Evolutionary conservation across 37 sponge, comb jelly and placozoan genomes (phyloP), one percentile per base, ranked within the genome.

Genomic region (Beroe forskalii): DNA sequence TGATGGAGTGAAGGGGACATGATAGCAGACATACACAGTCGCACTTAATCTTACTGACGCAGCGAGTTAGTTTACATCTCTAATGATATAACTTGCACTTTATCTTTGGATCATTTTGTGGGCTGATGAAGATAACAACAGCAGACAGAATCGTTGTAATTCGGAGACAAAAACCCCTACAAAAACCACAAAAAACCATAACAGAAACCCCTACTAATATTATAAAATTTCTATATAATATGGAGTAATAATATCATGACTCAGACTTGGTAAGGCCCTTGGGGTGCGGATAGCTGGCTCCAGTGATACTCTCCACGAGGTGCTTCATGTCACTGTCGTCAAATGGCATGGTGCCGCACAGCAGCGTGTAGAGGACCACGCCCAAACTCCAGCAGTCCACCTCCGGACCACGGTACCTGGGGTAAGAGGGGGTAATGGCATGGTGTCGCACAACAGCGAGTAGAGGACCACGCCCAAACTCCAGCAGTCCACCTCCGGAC

Each of bases 341-440:
- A 48, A 95, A 95, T 0, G 96, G 96, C 94, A 95, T 95, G 62
- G 91, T 91, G 41, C 94, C 96, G 9, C 94, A 94, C n/a, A 95
- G 93, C 90, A 95, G 92, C 23, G 93, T 91, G 92, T 94, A 94
- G 86, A 95, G 93, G 67, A 95, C 92, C 25, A 95, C 93, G 4
- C 96, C 96, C 44, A 95, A 67, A 67, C 96, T 95, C 96, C 96
- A 94, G 0, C 94, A 67, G 67, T 95, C 96, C 27, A 93, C 94
- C 80, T 94, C 94, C 55, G 96, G 94, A 0, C 96, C 96, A 33
- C 31, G 48, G 91, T 95, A 95, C 37, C 92, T 80, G 86, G 19
- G 55, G 12, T 17, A 48, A 17, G 12, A 12, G 55, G 55, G 6
- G 55, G 55, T 12, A 95, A 94, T 0, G 96, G 96, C 94, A 95